A percentile compares a stretch with the other conserved stretches of the same genome.
Conservation (phyloP, 2,888 invertebrate species). For the Ethmia dodecea region DNA sequence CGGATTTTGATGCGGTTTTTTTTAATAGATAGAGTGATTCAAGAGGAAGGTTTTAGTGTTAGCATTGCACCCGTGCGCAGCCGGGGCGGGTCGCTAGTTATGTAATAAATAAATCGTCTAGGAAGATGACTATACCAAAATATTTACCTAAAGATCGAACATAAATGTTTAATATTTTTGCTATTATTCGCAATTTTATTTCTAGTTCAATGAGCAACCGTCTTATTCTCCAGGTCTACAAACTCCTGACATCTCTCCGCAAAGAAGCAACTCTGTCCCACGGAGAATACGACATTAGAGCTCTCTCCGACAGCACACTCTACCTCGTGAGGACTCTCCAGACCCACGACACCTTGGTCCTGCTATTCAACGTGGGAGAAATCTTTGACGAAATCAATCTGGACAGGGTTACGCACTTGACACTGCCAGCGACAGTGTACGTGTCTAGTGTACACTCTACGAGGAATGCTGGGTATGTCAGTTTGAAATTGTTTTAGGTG, state of each 20-base stretch:
- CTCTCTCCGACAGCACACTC: constrained; percentile 38
- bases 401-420: constrained; percentile 24
- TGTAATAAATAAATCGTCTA: too few relatives aligned
- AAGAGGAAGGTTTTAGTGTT: too few relatives aligned
- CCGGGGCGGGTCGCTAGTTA: too few relatives aligned
- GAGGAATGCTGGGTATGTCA: constrained; percentile 34
- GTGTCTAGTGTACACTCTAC: constrained; percentile 38
- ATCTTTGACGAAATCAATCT: constrained; percentile 47
- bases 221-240: constrained; percentile 62
- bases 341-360: constrained; percentile 32
- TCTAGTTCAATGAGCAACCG: too few relatives aligned
- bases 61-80: too few relatives aligned
- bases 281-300: constrained; percentile 58
- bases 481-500: too few relatives aligned
- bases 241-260: constrained; percentile 68
- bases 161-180: too few relatives aligned
- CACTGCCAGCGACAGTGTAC: constrained; percentile 32
- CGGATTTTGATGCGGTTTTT: too few relatives aligned
- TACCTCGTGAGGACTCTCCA: constrained; percentile 28
- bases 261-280: constrained; percentile 30
- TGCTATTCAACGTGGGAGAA: constrained; percentile 68
- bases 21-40: too few relatives aligned
- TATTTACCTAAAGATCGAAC: too few relatives aligned
- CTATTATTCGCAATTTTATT: too few relatives aligned
- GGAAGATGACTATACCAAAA: too few relatives aligned